Percentiles rank a stretch among this genome's conserved stretches.
Evolutionary conservation across 2,888 invertebrate genomes (phyloP).

Genomic region (Hoplodrina blanda): DNA sequence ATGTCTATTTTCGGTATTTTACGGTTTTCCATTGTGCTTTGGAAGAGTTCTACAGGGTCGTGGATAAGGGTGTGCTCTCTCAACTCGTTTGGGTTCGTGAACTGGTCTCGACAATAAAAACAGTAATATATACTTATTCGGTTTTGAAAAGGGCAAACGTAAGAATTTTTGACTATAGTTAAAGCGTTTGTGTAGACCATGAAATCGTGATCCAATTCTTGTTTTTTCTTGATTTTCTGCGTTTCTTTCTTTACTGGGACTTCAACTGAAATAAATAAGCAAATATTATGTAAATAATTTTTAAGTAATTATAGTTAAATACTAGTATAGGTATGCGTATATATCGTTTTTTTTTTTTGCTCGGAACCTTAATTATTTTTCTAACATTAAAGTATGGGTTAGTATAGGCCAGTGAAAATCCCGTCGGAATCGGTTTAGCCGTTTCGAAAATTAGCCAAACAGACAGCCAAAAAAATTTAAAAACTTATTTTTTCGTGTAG

Average conservation of each 20-base stretch:
- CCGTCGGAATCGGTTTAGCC: too few relatives aligned
- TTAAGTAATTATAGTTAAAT: too few relatives aligned
- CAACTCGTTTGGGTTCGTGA: slow-evolving; percentile 81
- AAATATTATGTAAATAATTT: neutral
- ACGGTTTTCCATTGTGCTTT: slow-evolving; percentile 79
- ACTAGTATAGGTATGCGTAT: too few relatives aligned
- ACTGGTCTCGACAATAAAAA: slow-evolving; percentile 84
- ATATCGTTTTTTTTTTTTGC: too few relatives aligned
- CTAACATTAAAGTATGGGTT: too few relatives aligned
- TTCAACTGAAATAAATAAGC: slow-evolving; percentile 35
- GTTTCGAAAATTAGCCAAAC: too few relatives aligned
- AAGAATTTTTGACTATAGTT: slow-evolving; percentile 80
- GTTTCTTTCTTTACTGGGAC: slow-evolving; percentile 60
- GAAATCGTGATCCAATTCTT: slow-evolving; percentile 73
- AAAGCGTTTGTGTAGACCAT: slow-evolving; percentile 80
- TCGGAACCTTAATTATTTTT: too few relatives aligned
- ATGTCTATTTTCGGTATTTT: slow-evolving; percentile 86
- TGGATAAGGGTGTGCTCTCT: slow-evolving; percentile 82
- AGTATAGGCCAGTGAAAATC: too few relatives aligned
- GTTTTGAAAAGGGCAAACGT: slow-evolving; percentile 76
- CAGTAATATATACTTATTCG: slow-evolving; percentile 83
- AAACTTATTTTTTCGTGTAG: too few relatives aligned
- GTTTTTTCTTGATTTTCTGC: slow-evolving; percentile 62
- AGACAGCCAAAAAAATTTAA: too few relatives aligned
- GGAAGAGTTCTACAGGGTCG: slow-evolving; percentile 76